Evolutionary conservation across 2,888 invertebrate species (phyloP), one percentile per base, ranked within the genome.

Genomic region (Lagria hirta): DNA sequence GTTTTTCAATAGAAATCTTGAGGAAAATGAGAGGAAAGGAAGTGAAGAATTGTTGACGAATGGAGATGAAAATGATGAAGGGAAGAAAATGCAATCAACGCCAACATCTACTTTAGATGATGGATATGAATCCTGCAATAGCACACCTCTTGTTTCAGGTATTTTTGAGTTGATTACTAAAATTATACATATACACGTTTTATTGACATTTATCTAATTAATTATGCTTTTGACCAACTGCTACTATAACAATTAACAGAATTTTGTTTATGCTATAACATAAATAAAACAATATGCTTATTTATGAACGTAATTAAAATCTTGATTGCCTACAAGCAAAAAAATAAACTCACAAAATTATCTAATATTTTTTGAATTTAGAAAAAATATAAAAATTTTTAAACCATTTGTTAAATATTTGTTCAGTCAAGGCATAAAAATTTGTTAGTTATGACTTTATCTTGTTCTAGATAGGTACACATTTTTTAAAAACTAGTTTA

Each of bases 71-170:
- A 51, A 48, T 20, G 28, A 18, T 23, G 43, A 52, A 22, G 41
- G 23, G 15, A 41, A 37, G 18, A 60, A 58, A 13, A 46, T 58
- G 11, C 66, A 69, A 43, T 67, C 68, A 5, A 70, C 67, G 15
- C 68, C 68, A 2, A 68, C 71, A 11, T 70, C 72, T 5, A 74
- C 72, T 1, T 65, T 82, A 1, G 82, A 83, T 53, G 82, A 83
- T 55, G 82, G 82, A 1, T 83, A 83, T 61, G 82, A 81, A 48
- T 81, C 81, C 0, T 82, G 80, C 8, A 79, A 80, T 57, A 82
- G 81, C 63, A 82, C 82, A 3, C 82, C 82, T 1, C 73, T 80
- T 44, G 81, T 82, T 11, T 75, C 80, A 46, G 81, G 81, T 81
- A 64, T 58, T 11, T 17, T 28, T 18, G 14, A 14, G 2, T 3